Evolutionary conservation across 2,113 vertebrate genomes (phyloP).

Genomic region (Ailurus styani): DNA sequence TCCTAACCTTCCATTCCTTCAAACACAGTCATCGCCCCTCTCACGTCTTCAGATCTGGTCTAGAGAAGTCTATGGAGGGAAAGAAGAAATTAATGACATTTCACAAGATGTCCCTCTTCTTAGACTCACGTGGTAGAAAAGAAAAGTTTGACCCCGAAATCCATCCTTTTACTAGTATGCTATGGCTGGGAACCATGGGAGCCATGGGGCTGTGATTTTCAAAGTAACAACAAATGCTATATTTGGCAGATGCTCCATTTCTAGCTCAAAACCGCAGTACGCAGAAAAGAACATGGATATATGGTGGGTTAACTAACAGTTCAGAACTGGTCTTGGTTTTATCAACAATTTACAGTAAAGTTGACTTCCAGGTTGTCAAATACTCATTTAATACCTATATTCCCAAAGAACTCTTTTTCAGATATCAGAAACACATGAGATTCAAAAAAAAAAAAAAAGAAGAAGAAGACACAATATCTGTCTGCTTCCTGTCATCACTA

Average conservation of each 20-base stretch:
- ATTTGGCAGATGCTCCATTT: background rate
- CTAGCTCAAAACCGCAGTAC: background rate
- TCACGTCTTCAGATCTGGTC: background rate
- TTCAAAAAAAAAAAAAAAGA: background rate
- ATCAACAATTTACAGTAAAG: background rate
- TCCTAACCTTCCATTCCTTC: background rate
- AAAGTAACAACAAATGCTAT: background rate
- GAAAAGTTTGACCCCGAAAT: background rate
- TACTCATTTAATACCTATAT: background rate
- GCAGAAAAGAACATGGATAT: background rate
- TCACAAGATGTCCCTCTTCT: background rate
- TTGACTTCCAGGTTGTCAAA: background rate
- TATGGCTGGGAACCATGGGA: background rate
- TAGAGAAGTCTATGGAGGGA: background rate
- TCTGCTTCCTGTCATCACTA: rapidly evolving
- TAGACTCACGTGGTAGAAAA: background rate
- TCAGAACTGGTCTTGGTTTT: background rate
- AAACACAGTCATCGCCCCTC: background rate
- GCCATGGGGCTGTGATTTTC: background rate
- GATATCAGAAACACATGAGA: background rate
- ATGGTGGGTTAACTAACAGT: background rate
- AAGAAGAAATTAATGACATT: background rate
- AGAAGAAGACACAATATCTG: background rate
- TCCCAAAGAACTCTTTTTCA: background rate
- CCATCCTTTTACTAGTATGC: background rate